These are phyloP conservation scores for Rhinichthys osculus DNA, from an alignment of 2,797 vertebrate genomes.

Conservation along the genomic window DNA sequence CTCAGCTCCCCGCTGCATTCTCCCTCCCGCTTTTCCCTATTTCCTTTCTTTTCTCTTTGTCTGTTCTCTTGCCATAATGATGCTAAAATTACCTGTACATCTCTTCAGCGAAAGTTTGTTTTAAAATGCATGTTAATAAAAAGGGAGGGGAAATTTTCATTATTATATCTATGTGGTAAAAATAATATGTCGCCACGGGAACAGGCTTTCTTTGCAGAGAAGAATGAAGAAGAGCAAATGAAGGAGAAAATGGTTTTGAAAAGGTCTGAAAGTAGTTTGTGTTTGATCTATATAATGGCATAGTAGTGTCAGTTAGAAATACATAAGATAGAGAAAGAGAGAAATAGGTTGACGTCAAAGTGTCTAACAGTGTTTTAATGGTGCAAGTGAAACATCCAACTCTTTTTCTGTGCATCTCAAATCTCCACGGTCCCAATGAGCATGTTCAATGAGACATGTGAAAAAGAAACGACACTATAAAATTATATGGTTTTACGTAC, in stretches of 20 bases:
- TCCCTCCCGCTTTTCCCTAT: slow-evolving; percentile 37
- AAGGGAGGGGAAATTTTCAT: slow-evolving; percentile 65
- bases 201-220: slow-evolving; percentile 53
- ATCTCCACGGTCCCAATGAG: background rate
- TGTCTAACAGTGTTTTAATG: slow-evolving; percentile 23
- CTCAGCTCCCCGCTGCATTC: slow-evolving; percentile 49
- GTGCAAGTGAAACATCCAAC: background rate
- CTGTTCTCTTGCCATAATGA: slow-evolving; percentile 54
- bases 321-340: slow-evolving; percentile 10
- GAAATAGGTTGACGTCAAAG: slow-evolving; percentile 33
- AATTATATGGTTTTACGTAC: too few species aligned
- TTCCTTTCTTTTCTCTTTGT: slow-evolving; percentile 36
- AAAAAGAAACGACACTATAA: too few species aligned
- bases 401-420: background rate
- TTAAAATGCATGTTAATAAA: slow-evolving; percentile 65
- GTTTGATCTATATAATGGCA: slow-evolving; percentile 48
- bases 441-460: background rate
- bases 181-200: slow-evolving; percentile 59
- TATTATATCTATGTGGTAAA: slow-evolving; percentile 68
- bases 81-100: slow-evolving; percentile 62
- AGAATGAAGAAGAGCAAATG: slow-evolving; percentile 21
- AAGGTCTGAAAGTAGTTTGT: slow-evolving; percentile 24
- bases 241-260: slow-evolving; percentile 43
- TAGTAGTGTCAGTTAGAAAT: slow-evolving; percentile 9
- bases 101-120: slow-evolving; percentile 60